Evolutionary conservation across 64 coral and sea anemone genomes (phyloP).

Genomic region (Astreopora myriophthalma): DNA sequence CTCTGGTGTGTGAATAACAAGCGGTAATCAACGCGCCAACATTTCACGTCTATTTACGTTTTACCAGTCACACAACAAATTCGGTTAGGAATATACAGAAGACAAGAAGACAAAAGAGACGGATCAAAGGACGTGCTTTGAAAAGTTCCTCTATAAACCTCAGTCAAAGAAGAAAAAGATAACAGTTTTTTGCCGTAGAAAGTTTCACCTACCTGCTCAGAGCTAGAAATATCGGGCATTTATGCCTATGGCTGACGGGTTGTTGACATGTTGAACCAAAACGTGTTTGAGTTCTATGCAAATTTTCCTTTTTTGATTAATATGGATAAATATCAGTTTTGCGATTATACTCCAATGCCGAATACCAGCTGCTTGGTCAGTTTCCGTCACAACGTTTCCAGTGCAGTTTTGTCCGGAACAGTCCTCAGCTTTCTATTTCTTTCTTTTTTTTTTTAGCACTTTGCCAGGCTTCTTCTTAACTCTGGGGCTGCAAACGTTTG

Average conservation of each 20-base stretch:
- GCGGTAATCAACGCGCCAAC: neutral
- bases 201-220: neutral
- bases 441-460: neutral
- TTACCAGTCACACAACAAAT: neutral
- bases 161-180: too few relatives aligned
- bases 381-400: neutral
- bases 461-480: too few relatives aligned
- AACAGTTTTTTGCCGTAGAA: too few relatives aligned
- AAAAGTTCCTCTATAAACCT: too few relatives aligned
- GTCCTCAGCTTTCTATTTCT: neutral
- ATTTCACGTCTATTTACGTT: constrained; percentile 3
- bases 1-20: neutral
- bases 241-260: neutral
- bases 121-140: neutral
- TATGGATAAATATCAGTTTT: constrained; percentile 33
- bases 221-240: neutral
- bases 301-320: constrained; percentile 33
- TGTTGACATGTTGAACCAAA: constrained; percentile 9
- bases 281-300: constrained; percentile 15
- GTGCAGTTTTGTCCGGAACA: neutral
- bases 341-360: neutral
- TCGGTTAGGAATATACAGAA: neutral
- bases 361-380: neutral
- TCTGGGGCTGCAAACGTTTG: too few relatives aligned
- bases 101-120: too few relatives aligned